These are phyloP conservation scores for Scaptodrosophila lebanonensis DNA, from an alignment of 1,140 invertebrate species.

Conservation along the genomic window DNA sequence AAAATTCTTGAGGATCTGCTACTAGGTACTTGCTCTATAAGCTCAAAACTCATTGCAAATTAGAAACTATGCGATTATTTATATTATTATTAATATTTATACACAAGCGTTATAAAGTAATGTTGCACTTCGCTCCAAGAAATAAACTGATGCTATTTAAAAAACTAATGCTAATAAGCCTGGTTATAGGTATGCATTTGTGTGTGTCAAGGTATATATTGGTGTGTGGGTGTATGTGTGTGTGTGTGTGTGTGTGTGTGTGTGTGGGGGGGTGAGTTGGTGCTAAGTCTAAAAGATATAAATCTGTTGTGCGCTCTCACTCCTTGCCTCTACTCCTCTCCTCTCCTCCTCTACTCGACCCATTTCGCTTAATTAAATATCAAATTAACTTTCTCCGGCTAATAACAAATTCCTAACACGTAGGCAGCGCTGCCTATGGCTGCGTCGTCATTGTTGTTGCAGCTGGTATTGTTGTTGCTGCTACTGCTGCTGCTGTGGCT, in stretches of 20 bases:
- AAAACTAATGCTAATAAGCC: conserved; percentile 59
- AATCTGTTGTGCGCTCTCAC: conserved; percentile 49
- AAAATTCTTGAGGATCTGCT: too few relatives aligned
- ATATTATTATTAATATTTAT: conserved; percentile 29
- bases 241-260: conserved; percentile 28
- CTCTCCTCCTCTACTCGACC: too few relatives aligned
- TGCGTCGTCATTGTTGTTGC: conserved; percentile 22
- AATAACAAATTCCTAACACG: conserved; percentile 1
- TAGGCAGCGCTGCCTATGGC: conserved; percentile 18
- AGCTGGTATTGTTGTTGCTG: conserved; percentile 12
- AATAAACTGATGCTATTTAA: conserved; percentile 47
- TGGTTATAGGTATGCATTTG: conserved; percentile 17
- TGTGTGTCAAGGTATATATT: conserved; percentile 10
- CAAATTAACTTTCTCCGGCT: neutral
- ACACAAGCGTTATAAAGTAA: conserved; percentile 36
- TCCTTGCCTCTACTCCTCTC: too few relatives aligned
- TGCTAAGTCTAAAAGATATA: too few relatives aligned
- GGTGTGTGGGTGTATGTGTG: conserved; percentile 5
- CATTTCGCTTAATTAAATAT: conserved; percentile 5
- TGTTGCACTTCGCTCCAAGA: conserved; percentile 58
- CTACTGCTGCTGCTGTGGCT: conserved; percentile 4
- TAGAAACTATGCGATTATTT: conserved; percentile 29
- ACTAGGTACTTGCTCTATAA: too few relatives aligned
- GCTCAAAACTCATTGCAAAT: conserved; percentile 26
- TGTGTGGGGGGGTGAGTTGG: conserved; percentile 10